These are phyloP conservation scores for Belonocnema kinseyi DNA, from an alignment of 1,140 invertebrate species.

Conservation along the genomic window DNA sequence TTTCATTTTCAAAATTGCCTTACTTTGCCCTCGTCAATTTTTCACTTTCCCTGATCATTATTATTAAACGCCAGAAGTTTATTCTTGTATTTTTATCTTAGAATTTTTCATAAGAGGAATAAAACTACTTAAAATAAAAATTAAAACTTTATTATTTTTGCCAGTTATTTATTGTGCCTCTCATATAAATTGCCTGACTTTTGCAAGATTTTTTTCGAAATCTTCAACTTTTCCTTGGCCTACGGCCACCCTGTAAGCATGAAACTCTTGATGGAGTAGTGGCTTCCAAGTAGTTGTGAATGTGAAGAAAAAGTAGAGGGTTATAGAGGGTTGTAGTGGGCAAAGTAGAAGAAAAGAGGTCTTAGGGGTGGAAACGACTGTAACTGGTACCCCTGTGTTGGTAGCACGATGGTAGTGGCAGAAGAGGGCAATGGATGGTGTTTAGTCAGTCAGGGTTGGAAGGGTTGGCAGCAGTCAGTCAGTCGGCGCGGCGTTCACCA, in stretches of 20 bases:
- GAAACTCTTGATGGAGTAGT: background rate
- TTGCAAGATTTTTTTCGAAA: too few relatives aligned
- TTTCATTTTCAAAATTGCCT: too few relatives aligned
- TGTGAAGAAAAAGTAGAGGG: background rate
- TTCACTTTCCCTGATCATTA: too few relatives aligned
- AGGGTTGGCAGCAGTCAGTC: slow-evolving; percentile 45
- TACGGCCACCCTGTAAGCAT: background rate
- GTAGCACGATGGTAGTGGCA: slow-evolving; percentile 40
- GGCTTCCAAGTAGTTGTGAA: slow-evolving; percentile 17
- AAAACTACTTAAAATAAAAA: too few relatives aligned
- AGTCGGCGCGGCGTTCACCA: slow-evolving; percentile 68
- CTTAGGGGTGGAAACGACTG: slow-evolving; percentile 23
- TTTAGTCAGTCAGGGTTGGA: slow-evolving; percentile 38
- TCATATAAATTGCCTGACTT: too few relatives aligned
- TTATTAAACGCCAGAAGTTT: too few relatives aligned
- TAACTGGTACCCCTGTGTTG: slow-evolving; percentile 32
- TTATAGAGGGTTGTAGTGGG: background rate
- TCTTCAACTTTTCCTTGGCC: too few relatives aligned
- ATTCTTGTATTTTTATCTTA: too few relatives aligned
- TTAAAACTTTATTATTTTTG: too few relatives aligned
- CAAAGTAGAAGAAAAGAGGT: slow-evolving; percentile 12
- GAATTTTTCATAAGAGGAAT: too few relatives aligned
- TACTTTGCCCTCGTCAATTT: too few relatives aligned
- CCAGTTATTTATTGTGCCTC: too few relatives aligned
- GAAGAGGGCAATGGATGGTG: slow-evolving; percentile 60